Evolutionary conservation across 2,888 invertebrate species (phyloP).

Genomic region (Oegoconia quadripuncta): DNA sequence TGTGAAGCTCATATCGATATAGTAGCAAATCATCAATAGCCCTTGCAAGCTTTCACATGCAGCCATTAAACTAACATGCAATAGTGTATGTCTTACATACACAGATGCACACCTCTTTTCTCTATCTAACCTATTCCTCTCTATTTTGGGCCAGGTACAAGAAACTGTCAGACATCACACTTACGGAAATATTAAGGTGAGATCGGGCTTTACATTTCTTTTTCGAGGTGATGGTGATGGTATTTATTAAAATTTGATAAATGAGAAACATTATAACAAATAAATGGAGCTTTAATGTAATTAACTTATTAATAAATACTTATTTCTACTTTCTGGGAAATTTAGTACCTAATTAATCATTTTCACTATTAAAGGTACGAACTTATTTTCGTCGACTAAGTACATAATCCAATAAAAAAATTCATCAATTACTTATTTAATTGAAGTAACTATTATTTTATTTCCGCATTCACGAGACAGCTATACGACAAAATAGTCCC

Average conservation of each 20-base stretch:
- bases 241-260: too few relatives aligned
- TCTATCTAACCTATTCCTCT: conserved; percentile 73
- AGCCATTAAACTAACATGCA: conserved; percentile 17
- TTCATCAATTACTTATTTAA: background rate
- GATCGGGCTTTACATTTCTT: conserved; percentile 51
- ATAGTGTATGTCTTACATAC: conserved; percentile 15
- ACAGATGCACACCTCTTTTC: conserved; percentile 45
- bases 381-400: too few relatives aligned
- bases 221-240: conserved; percentile 39
- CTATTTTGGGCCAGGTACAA: conserved; percentile 83
- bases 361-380: too few relatives aligned
- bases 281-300: background rate
- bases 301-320: too few relatives aligned
- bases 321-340: too few relatives aligned
- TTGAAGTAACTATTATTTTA: background rate
- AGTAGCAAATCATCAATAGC: conserved; percentile 2
- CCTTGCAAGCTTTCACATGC: background rate
- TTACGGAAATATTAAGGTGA: conserved; percentile 85
- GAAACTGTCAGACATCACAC: conserved; percentile 84
- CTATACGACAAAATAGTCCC: too few relatives aligned
- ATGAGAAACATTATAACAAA: background rate
- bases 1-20: background rate
- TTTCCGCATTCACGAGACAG: background rate
- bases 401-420: too few relatives aligned
- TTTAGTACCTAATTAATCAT: too few relatives aligned